Percentiles rank a stretch among this genome's conserved stretches.
Evolutionary conservation across 2,113 vertebrate genomes (phyloP).

Genomic region (Terrapene triunguis): DNA sequence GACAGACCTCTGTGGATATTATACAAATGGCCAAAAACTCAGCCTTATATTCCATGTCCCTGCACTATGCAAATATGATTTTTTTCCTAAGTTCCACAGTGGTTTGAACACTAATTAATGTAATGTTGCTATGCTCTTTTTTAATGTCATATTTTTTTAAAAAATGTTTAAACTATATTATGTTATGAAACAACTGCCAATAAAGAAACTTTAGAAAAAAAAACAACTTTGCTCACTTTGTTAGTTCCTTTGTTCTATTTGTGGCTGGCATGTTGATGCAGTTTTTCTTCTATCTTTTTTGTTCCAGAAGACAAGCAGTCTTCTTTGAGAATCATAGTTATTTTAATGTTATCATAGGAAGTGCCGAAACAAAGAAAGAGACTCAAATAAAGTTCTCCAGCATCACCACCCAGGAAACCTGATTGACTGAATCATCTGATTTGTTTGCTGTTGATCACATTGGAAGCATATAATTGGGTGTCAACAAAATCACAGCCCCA

Average conservation of each 20-base stretch:
- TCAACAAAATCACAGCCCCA: not conserved
- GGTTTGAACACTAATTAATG: not conserved
- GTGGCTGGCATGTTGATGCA: not conserved
- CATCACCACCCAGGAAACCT: not conserved
- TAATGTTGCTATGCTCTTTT: not conserved
- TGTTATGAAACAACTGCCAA: not conserved
- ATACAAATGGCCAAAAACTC: not conserved
- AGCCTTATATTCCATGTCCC: not conserved
- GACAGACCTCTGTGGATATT: not conserved
- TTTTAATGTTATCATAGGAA: not conserved
- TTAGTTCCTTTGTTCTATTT: conserved; percentile 13
- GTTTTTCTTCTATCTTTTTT: not conserved
- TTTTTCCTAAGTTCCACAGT: not conserved
- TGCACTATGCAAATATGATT: not conserved
- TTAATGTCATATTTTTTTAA: not conserved
- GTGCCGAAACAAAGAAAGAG: not conserved
- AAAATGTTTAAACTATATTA: not conserved
- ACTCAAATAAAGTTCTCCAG: not conserved
- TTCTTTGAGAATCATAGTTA: not conserved
- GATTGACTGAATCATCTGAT: not conserved
- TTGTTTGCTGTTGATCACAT: conserved; percentile 20
- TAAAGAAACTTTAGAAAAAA: not conserved
- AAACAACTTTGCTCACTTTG: not conserved
- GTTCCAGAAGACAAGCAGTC: not conserved
- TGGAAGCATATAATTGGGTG: not conserved